A percentile compares a stretch with the other conserved stretches of the same genome.
Evolutionary conservation across 2,888 invertebrate genomes (phyloP).

Genomic region (Acanthosepion lycidas): DNA sequence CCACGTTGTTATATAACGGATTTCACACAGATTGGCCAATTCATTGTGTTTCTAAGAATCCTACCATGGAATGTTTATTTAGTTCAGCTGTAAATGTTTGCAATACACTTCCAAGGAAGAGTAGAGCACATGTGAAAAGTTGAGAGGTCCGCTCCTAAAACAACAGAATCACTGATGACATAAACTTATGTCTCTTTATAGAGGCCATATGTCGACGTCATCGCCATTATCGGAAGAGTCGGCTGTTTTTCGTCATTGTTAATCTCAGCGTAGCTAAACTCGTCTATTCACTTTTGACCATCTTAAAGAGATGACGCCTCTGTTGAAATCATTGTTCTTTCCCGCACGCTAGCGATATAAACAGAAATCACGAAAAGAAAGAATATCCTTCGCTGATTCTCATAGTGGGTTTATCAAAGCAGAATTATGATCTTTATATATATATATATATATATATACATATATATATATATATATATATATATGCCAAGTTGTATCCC

Average conservation of each 20-base stretch:
- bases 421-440: too few species aligned
- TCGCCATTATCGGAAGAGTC: background rate
- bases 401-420: too few species aligned
- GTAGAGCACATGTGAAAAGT: background rate
- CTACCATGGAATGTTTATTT: background rate
- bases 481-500: too few species aligned
- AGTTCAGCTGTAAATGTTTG: background rate
- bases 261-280: background rate
- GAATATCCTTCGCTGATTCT: too few species aligned
- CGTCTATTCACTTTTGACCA: background rate
- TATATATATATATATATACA: too few species aligned
- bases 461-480: too few species aligned
- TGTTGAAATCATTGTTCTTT: background rate
- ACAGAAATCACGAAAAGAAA: too few species aligned
- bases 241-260: background rate
- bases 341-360: too few species aligned
- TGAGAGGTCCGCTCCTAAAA: background rate
- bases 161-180: background rate
- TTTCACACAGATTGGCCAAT: conserved; percentile 1
- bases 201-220: background rate
- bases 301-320: background rate
- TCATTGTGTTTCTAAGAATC: conserved; percentile 2
- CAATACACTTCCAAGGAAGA: conserved; percentile 1
- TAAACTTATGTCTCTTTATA: background rate
- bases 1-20: background rate